These are phyloP conservation scores for Augochlora pura DNA, from an alignment of 1,140 invertebrate species.

Conservation along the genomic window DNA sequence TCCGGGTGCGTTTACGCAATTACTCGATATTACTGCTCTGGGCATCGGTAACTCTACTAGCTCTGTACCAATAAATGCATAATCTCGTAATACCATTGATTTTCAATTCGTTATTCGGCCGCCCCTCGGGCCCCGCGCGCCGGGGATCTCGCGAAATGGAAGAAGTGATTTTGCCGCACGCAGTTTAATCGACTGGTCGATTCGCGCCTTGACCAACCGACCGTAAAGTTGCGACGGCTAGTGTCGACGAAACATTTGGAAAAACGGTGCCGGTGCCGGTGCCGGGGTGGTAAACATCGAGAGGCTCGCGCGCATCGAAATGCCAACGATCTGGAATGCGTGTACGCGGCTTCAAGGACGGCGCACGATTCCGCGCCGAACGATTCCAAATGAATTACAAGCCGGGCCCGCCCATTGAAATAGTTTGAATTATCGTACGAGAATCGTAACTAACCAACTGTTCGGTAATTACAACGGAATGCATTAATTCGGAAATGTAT, in stretches of 20 bases:
- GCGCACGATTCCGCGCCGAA: too few species aligned
- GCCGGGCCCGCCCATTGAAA: constrained; percentile 24
- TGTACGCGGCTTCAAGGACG: too few species aligned
- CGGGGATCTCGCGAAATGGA: constrained; percentile 68
- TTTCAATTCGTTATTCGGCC: constrained; percentile 70
- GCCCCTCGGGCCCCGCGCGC: constrained; percentile 35
- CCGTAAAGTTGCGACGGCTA: constrained; percentile 33
- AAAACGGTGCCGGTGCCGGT: too few species aligned
- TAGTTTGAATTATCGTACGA: constrained; percentile 46
- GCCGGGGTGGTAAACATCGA: too few species aligned
- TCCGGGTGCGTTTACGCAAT: constrained; percentile 69
- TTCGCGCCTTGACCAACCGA: constrained; percentile 39
- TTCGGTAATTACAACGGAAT: constrained; percentile 67
- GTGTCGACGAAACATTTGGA: not conserved
- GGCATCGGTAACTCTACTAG: constrained; percentile 65
- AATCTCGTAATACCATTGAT: constrained; percentile 71
- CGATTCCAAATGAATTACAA: not conserved
- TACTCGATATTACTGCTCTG: constrained; percentile 71
- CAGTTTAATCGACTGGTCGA: constrained; percentile 60
- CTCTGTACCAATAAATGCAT: constrained; percentile 69
- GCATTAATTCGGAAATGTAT: constrained; percentile 58
- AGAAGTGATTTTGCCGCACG: constrained; percentile 65
- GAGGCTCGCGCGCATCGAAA: too few species aligned
- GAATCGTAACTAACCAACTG: constrained; percentile 56
- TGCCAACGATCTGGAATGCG: not conserved